Base-by-base conservation (phyloP, 2,797 vertebrate genomes). In the Gymnoscopelus braueri region DNA sequence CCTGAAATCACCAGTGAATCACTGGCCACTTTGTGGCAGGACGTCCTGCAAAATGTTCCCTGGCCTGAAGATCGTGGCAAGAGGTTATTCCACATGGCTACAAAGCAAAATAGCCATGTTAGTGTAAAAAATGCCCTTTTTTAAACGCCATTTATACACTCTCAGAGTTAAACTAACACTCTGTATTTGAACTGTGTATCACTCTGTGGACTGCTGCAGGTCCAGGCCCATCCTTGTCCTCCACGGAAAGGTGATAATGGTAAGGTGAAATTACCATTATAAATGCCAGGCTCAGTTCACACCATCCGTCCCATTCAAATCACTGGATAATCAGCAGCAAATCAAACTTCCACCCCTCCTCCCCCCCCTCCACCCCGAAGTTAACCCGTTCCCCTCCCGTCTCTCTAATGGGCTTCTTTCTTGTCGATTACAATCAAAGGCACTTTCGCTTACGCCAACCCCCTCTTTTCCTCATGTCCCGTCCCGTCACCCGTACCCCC, bases 341-440 rank as follows among this genome's bases (percentile, higher is more conserved):
- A 97, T 95, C 95, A 95, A 95, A 96, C 92, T 87, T 90, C 93
- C 93, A 91, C 87, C 90, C 92, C 87, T 90, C 91, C 91, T 92
- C 90, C 47, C 58, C 32, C 64, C 58, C 32, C 64, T 50, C 63
- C 67, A 51, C 52, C 75, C 75, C 88, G 90, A 39, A 39, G 35
- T 39, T 39, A 44, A 44, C 39, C 39, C 39, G 39, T 44, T 44
- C 39, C 91, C 84, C 65, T 88, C 90, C 93, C 88, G 90, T 90
- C 87, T 91, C 67, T 93, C 91, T 85, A 97, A 96, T 57, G 90
- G 89, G 91, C 94, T 93, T 91, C 91, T 93, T 44, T 91, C 91
- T 93, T 94, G 94, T 95, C 95, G 94, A 95, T 97, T 97, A 95
- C 92, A 96, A 96, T 97, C 95, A 96, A 95, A 95, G 76, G 60